These are phyloP conservation scores for Hirundo rustica DNA, from an alignment of 2,797 vertebrate genomes.

Conservation along the genomic window DNA sequence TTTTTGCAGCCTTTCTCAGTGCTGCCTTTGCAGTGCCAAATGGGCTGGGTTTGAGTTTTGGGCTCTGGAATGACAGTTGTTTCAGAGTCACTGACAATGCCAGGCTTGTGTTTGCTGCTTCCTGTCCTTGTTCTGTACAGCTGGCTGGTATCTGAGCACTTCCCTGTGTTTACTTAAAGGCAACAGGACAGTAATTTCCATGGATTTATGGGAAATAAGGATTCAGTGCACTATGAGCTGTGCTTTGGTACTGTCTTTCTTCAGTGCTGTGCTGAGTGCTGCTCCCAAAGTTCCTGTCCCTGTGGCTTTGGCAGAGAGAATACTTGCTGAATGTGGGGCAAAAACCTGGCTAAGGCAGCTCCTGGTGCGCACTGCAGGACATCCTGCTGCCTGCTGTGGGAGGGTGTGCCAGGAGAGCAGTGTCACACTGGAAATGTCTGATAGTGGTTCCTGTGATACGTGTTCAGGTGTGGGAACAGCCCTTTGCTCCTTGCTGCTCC, in stretches of 20 bases:
- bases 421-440: fast-evolving
- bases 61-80: fast-evolving
- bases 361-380: neutral
- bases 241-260: neutral
- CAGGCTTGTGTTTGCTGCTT: neutral
- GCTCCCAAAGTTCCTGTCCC: neutral
- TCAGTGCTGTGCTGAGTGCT: neutral
- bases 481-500: neutral
- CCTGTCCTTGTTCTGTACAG: neutral
- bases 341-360: neutral
- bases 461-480: neutral
- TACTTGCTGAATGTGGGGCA: neutral
- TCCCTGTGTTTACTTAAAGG: neutral
- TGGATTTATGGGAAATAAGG: neutral
- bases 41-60: neutral
- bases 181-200: neutral
- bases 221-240: neutral
- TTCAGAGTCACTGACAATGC: neutral
- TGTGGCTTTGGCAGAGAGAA: neutral
- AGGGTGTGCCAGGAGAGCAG: neutral
- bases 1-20: neutral
- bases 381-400: neutral
- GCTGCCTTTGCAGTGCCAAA: neutral
- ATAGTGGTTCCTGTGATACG: neutral
- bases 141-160: neutral